Evolutionary conservation across 2,113 vertebrate genomes (phyloP), one percentile per base, ranked within the genome.

Genomic region (Emydura subglobosa): DNA sequence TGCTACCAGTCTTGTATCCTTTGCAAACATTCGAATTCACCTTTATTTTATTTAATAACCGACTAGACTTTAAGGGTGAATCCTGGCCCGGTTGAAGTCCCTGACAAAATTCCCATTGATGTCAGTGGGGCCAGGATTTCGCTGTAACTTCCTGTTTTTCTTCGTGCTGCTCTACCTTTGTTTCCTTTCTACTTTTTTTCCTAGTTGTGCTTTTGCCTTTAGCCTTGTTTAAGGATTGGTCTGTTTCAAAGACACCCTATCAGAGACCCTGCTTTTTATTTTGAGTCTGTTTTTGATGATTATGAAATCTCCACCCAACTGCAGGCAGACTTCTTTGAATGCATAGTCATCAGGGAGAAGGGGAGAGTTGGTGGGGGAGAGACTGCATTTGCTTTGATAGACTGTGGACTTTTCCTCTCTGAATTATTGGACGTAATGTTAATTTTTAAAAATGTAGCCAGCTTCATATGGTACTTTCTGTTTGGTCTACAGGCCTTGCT

Each of bases 241-340:
- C 83, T 86, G 13, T 80, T 90, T 82, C 76, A 17, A 89, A 89
- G 83, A n/a, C 34, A 17, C 39, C 17, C 95, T 10, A 80, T 89
- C 50, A 0, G 7, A 90, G 57, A 50, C 29, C 24, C 14, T 4
- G 79, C 31, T 47, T 39, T 10, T 93, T 91, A n/a, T 83, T 7
- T 12, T 68, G 78, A 81, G 91, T 51, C 24, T 74, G 25, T 50
- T 88, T 80, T 85, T 49, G 44, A 50, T 81, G 29, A 7, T 83
- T 55, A 53, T 29, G 11, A 72, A 82, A 86, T 8, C 3, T 29
- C 47, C 49, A 61, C 21, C 51, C 13, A 79, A 51, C 49, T 61
- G 13, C 27, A 54, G 12, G 13, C 79, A 39, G 6, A 7, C 84
- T 16, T 17, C 83, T 82, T 50, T 54, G 80, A 47, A 12, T 27